phyloP scores from a whole-genome alignment of 1,140 invertebrate species.

The Gonatopus flavifemur region DNA sequence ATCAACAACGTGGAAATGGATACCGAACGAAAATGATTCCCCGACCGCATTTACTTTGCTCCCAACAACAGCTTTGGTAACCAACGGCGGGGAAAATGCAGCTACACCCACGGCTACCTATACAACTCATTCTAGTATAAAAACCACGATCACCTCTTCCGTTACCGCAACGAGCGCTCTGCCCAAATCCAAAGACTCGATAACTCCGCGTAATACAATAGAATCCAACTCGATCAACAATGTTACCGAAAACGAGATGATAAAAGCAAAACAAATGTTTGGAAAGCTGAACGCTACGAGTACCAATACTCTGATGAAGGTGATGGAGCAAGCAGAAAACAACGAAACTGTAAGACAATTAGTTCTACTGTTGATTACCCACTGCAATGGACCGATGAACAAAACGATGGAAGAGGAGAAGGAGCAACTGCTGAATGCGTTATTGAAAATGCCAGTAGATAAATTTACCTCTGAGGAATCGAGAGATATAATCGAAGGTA shows the following conservation, averaged over 20 bases:
- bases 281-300: conserved; percentile 74
- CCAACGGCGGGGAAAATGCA: conserved; percentile 23
- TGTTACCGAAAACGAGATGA: conserved; percentile 57
- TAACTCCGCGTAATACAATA: neutral
- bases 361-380: conserved; percentile 74
- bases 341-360: conserved; percentile 74
- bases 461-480: conserved; percentile 48
- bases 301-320: conserved; percentile 71
- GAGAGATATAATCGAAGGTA: conserved; percentile 40
- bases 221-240: conserved; percentile 18
- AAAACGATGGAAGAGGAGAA: conserved; percentile 68
- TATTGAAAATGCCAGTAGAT: conserved; percentile 63
- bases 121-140: conserved; percentile 38
- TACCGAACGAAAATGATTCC: conserved; percentile 41
- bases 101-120: conserved; percentile 40
- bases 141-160: conserved; percentile 43
- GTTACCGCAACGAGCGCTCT: conserved; percentile 33
- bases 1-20: conserved; percentile 46
- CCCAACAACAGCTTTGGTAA: conserved; percentile 32
- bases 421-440: conserved; percentile 67
- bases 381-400: conserved; percentile 67
- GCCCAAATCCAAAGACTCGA: conserved; percentile 6
- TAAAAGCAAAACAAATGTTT: conserved; percentile 72
- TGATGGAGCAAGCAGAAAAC: conserved; percentile 77
- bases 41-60: conserved; percentile 51